These are phyloP conservation scores for Micrastur ruficollis DNA, from an alignment of 2,797 vertebrate genomes.

Conservation along the genomic window DNA sequence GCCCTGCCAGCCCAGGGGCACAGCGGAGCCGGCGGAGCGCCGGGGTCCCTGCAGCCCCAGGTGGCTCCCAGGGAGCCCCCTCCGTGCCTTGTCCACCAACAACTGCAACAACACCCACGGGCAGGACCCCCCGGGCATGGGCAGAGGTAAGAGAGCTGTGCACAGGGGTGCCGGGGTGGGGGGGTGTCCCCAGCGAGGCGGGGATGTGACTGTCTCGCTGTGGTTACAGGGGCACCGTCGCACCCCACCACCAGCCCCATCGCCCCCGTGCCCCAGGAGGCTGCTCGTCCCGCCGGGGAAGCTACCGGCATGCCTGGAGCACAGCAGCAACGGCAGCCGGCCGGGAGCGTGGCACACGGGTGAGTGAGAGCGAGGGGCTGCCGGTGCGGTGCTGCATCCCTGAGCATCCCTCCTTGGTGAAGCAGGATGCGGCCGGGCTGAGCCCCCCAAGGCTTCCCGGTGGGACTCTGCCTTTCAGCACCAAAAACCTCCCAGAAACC, in stretches of 20 bases:
- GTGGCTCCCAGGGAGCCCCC: conserved; percentile 18
- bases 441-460: accelerated
- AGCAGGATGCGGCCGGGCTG: background rate
- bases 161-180: accelerated
- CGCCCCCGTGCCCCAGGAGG: background rate
- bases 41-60: background rate
- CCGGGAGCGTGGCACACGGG: accelerated
- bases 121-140: background rate
- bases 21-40: background rate
- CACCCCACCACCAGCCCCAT: background rate
- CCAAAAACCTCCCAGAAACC: background rate
- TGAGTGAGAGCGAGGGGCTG: background rate
- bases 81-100: conserved; percentile 66
- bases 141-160: background rate
- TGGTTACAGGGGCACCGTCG: background rate
- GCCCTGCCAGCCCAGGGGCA: background rate
- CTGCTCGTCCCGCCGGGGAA: background rate
- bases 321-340: accelerated
- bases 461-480: background rate
- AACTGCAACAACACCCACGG: conserved; percentile 69
- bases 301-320: accelerated
- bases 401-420: background rate
- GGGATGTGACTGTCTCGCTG: background rate
- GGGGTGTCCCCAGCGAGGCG: accelerated
- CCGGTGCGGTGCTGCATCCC: accelerated